Evolutionary conservation across 2,113 vertebrate genomes (phyloP).

Genomic region (Vulpes vulpes): DNA sequence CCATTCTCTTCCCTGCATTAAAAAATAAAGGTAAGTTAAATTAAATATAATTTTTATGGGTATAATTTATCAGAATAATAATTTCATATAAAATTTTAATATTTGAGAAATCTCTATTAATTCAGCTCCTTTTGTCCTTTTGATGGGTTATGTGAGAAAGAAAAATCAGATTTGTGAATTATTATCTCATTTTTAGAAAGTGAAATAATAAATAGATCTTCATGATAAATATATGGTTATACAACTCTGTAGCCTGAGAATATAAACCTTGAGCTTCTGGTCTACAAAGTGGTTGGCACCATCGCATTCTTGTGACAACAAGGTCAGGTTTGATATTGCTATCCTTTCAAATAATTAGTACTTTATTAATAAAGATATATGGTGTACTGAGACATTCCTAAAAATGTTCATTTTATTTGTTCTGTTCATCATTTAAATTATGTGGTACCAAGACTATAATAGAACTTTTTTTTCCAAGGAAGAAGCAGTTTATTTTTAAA

Average conservation of each 20-base stretch:
- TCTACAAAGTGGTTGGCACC: background rate
- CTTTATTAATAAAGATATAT: constrained; percentile 41
- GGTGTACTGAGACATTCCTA: background rate
- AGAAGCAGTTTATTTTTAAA: background rate
- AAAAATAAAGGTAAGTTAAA: background rate
- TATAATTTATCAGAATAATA: constrained; percentile 24
- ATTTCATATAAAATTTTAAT: constrained; percentile 30
- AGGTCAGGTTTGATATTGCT: background rate
- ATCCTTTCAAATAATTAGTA: background rate
- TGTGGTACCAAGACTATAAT: background rate
- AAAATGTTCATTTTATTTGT: constrained; percentile 4
- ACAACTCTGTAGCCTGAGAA: background rate
- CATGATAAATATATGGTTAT: background rate
- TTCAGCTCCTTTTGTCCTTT: background rate
- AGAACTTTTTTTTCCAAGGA: background rate
- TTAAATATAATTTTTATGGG: background rate
- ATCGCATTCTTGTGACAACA: background rate
- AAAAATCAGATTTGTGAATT: constrained; percentile 2
- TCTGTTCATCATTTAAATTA: background rate
- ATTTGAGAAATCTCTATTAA: constrained; percentile 36
- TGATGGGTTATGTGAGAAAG: background rate
- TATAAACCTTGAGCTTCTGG: background rate
- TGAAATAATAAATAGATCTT: background rate
- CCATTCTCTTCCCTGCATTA: background rate
- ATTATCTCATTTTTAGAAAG: constrained; percentile 5